Conservation (phyloP, 2,113 vertebrate species). For the Hemiscyllium ocellatum region DNA sequence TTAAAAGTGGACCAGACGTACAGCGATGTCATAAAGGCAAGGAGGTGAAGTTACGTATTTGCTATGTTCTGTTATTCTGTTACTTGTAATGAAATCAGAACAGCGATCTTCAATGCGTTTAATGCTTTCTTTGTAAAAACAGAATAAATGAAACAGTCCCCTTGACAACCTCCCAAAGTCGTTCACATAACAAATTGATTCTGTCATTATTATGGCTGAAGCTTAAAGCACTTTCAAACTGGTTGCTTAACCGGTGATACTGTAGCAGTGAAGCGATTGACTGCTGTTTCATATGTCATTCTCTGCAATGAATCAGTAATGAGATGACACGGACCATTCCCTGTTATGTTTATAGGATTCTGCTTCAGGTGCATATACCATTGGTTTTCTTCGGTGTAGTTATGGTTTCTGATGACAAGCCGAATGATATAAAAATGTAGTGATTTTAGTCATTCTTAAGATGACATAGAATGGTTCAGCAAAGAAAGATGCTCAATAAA, state of each 20-base stretch:
- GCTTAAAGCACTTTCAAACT: not conserved
- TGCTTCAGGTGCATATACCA: not conserved
- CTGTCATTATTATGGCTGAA: not conserved
- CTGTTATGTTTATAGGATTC: not conserved
- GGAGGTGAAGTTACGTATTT: not conserved
- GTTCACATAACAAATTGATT: not conserved
- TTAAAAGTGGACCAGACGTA: not conserved
- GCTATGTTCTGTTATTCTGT: not conserved
- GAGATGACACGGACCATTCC: not conserved
- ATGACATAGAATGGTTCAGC: not conserved
- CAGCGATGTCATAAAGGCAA: too few species aligned
- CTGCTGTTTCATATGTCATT: not conserved
- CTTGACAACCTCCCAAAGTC: not conserved
- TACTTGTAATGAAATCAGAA: not conserved
- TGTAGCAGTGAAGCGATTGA: not conserved
- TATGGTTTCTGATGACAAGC: not conserved
- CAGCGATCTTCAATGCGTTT: not conserved
- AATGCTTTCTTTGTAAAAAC: not conserved
- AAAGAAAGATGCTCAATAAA: not conserved
- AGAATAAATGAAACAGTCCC: not conserved
- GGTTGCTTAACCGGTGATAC: not conserved
- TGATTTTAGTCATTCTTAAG: not conserved
- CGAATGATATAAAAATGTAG: not conserved
- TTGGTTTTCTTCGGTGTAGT: not conserved
- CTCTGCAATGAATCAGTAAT: not conserved